Base-by-base conservation (phyloP, 1,140 invertebrate genomes). In the Nautilus pompilius region DNA sequence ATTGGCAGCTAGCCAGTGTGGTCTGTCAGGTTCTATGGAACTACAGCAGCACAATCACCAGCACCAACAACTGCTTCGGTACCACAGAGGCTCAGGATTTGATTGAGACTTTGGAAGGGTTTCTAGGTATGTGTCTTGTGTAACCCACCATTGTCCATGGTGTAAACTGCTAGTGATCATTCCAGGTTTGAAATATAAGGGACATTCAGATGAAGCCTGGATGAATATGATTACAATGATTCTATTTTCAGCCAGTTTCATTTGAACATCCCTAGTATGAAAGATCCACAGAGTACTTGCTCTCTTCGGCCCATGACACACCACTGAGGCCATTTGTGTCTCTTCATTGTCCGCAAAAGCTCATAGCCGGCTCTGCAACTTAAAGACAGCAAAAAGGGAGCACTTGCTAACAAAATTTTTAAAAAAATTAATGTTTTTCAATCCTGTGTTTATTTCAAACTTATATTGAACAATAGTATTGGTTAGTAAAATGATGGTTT, bases 1-100 rank as follows among this genome's bases (percentile, higher is more conserved):
- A 89, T 71, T 88, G 88, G 87, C 82, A 85, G 58, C 70, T 89
- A 54, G 87, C 85, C 6, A 85, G 83, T 63, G 79, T 89, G 61
- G 84, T 88, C 3, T 89, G 88, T 76, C 88, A 89, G 77, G 85
- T 86, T 6, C 72, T 91, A 20, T 90, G 89, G 89, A 91, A 91
- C 80, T 89, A 88, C 69, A 87, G 87, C 63, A 87, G 87, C 33
- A 88, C 89, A 36, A 81, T 82, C 41, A 79, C 74, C 24, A 80
- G 76, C 60, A 68, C 72, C 46, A 73, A 72, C 56, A 67, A 64
- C 48, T 79, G 69, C 49, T 81, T 81, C 68, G 80, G 81, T 1
- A 70, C 76, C 10, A 49, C 69, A 28, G 75, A 80, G 59, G 61
- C 76, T 17, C 63, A 72, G 30, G 71, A 80, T 48, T 71, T 82